phyloP scores from a whole-genome alignment of 92 coral and sea anemone species.

The Palythoa grandis region DNA sequence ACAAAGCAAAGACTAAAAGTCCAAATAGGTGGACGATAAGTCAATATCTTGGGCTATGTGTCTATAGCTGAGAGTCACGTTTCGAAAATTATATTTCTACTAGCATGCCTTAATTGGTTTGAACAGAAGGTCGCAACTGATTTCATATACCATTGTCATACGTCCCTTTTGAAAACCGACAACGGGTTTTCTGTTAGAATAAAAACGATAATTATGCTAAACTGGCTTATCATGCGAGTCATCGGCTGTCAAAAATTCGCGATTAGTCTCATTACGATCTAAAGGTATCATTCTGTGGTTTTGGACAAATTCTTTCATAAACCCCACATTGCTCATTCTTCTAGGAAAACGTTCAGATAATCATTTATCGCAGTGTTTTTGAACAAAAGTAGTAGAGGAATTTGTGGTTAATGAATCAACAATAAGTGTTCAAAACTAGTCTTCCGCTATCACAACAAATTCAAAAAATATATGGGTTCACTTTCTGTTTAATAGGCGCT shows the following conservation, averaged over 20 bases:
- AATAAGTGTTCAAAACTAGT: background rate
- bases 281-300: conserved; percentile 28
- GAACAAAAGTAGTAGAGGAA: background rate
- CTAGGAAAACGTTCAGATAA: background rate
- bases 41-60: conserved; percentile 12
- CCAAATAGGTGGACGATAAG: conserved; percentile 5
- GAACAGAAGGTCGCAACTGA: too few species aligned
- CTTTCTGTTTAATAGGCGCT: background rate
- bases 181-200: background rate
- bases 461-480: background rate
- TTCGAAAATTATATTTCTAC: background rate
- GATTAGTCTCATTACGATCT: background rate
- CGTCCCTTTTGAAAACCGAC: background rate
- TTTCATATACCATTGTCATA: too few species aligned
- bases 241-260: conserved; percentile 33
- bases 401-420: conserved; percentile 2
- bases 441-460: conserved; percentile 25
- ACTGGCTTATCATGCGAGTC: conserved; percentile 5
- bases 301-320: background rate
- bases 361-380: background rate
- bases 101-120: too few species aligned
- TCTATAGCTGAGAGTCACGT: background rate
- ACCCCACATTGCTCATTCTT: background rate
- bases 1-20: conserved; percentile 20
- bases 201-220: conserved; percentile 5